Evolutionary conservation across 2,113 vertebrate species (phyloP).

Genomic region (Chamaetylas fuelleborni): DNA sequence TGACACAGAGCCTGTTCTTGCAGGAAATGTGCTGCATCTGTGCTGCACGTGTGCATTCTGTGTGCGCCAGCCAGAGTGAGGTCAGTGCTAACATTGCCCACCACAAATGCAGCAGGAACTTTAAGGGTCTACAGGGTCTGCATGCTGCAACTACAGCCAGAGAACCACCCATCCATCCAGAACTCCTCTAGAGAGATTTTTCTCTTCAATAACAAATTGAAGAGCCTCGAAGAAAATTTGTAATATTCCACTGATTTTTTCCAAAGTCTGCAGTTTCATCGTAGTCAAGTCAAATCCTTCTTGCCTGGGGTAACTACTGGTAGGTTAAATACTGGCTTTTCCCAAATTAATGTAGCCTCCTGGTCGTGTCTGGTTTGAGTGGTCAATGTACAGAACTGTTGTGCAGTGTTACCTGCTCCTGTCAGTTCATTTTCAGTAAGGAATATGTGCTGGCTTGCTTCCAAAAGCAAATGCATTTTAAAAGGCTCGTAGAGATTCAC

Average conservation of each 20-base stretch:
- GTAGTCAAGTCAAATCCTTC: not conserved
- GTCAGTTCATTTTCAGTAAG: not conserved
- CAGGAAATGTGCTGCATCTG: not conserved
- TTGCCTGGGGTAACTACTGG: not conserved
- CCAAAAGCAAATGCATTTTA: not conserved
- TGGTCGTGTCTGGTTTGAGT: not conserved
- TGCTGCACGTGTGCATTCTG: not conserved
- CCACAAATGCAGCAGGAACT: not conserved
- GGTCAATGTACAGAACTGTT: not conserved
- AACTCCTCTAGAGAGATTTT: not conserved
- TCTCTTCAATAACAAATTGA: not conserved
- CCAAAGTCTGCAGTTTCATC: not conserved
- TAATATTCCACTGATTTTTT: not conserved
- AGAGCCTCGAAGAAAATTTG: not conserved
- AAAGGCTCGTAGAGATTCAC: not conserved
- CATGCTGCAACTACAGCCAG: not conserved
- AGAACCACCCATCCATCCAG: not conserved
- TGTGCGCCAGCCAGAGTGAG: not conserved
- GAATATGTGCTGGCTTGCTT: not conserved
- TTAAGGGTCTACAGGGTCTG: not conserved
- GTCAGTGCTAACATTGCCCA: not conserved
- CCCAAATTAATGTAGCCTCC: not conserved
- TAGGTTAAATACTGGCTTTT: not conserved
- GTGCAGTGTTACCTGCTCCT: not conserved
- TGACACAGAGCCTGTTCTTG: not conserved